Percentiles rank a stretch among this genome's conserved stretches.
Conservation (phyloP, 1,140 invertebrate genomes). For the Diabrotica virgifera region DNA sequence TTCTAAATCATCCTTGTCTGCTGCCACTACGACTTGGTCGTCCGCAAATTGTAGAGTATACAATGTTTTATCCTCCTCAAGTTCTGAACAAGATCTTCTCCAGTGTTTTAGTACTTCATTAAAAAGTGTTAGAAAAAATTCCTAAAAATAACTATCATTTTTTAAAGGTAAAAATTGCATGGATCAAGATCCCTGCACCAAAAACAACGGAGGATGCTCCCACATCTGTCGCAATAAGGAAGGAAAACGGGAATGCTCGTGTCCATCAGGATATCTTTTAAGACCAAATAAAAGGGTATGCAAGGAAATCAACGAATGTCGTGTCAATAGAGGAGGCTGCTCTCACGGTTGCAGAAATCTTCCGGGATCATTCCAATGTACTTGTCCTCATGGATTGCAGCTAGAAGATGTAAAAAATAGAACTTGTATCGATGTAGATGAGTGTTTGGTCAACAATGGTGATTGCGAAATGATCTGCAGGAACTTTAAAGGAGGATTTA, state of each 20-base stretch:
- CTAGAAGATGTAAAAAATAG: conserved; percentile 48
- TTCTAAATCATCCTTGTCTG: no score
- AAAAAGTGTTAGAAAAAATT: no score
- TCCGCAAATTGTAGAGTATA: no score
- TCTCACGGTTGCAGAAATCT: conserved; percentile 66
- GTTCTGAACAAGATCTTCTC: no score
- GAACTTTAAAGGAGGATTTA: conserved; percentile 48
- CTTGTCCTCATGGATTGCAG: conserved; percentile 54
- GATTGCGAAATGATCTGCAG: conserved; percentile 54
- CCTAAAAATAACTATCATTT: no score
- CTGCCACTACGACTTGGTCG: no score
- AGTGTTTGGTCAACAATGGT: conserved; percentile 56
- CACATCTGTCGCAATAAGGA: conserved; percentile 54
- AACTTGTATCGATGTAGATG: conserved; percentile 61
- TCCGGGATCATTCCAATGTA: conserved; percentile 57
- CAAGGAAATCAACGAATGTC: conserved; percentile 68
- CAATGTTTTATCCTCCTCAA: no score
- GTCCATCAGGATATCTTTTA: conserved; percentile 55
- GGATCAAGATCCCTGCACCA: conserved; percentile 37
- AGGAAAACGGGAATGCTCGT: conserved; percentile 54
- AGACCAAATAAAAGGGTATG: conserved; percentile 49
- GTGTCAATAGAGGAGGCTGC: conserved; percentile 63
- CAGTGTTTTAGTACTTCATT: no score
- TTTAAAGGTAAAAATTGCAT: conserved; percentile 26
- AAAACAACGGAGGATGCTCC: conserved; percentile 63